These are phyloP conservation scores for Patella caerulea DNA, from an alignment of 2,888 invertebrate genomes.

Conservation along the genomic window DNA sequence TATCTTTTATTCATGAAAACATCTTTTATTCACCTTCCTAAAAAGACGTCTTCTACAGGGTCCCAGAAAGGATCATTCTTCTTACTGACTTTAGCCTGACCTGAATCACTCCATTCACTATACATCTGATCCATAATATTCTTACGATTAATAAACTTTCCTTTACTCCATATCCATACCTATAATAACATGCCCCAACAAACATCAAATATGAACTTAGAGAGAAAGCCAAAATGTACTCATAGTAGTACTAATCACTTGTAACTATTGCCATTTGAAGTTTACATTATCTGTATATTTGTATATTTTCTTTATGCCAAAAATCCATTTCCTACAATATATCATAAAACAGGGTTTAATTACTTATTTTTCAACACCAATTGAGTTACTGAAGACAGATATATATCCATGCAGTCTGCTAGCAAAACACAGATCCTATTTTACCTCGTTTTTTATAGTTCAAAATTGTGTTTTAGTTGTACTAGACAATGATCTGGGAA, in stretches of 20 bases:
- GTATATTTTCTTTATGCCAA: too few species aligned
- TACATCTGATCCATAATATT: conserved; percentile 60
- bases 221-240: background rate
- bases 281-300: background rate
- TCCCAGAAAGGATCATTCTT: conserved; percentile 63
- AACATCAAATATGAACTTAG: background rate
- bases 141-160: conserved; percentile 58
- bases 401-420: too few species aligned
- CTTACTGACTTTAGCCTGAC: conserved; percentile 36
- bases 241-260: too few species aligned
- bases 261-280: background rate
- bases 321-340: too few species aligned
- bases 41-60: conserved; percentile 57
- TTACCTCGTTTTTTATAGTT: too few species aligned
- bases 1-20: too few species aligned
- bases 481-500: too few species aligned
- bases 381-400: too few species aligned
- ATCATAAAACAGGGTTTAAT: too few species aligned
- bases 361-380: too few species aligned
- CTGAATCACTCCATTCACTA: conserved; percentile 45
- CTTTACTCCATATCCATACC: conserved; percentile 61
- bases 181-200: conserved; percentile 23
- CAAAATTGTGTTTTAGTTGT: too few species aligned
- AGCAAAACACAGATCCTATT: too few species aligned
- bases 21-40: conserved; percentile 48